Conservation (phyloP, 2,113 vertebrate species). For the Tapirus terrestris region DNA sequence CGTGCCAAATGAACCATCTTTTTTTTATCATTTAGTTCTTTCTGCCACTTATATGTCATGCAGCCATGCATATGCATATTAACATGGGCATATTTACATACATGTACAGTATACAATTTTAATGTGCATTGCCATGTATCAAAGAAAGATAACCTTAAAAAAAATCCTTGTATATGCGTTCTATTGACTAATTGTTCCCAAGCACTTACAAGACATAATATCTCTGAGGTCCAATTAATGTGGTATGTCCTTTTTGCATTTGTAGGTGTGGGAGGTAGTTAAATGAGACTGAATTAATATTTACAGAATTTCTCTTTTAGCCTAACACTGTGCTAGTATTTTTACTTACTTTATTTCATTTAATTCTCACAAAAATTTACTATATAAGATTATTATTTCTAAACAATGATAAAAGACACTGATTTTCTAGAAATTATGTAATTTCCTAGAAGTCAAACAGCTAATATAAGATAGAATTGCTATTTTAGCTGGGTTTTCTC, state of each 20-base stretch:
- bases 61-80: too few species aligned
- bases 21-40: constrained; percentile 13
- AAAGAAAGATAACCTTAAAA: not conserved
- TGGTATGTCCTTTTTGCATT: not conserved
- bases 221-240: not conserved
- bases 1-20: not conserved
- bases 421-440: not conserved
- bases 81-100: not conserved
- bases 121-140: not conserved
- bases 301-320: constrained; percentile 9
- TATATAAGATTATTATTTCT: not conserved
- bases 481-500: not conserved
- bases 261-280: not conserved
- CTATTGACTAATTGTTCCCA: not conserved
- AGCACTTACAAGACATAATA: not conserved
- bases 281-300: constrained; percentile 4
- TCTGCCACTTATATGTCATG: not conserved
- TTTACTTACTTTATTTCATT: not conserved
- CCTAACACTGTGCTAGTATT: not conserved
- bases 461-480: not conserved
- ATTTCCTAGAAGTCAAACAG: not conserved
- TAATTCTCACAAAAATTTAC: not conserved
- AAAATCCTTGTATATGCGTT: not conserved
- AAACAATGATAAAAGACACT: not conserved
- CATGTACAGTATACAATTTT: not conserved